Evolutionary conservation across 2,797 vertebrate genomes (phyloP).

Genomic region (Darevskia mixta): DNA sequence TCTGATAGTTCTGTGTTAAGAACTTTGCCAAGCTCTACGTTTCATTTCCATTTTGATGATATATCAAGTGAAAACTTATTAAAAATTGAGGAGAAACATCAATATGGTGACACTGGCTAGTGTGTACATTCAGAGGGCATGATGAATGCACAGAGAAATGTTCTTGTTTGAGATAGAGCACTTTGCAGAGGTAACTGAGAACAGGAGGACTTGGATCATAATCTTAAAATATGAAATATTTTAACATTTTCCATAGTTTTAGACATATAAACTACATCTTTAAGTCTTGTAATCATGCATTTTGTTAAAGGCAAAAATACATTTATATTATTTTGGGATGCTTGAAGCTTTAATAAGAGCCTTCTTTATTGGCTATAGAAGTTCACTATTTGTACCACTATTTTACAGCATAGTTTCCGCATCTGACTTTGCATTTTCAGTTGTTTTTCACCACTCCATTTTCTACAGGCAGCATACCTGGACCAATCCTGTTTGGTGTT

Average conservation of each 20-base stretch:
- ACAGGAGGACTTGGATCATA: neutral
- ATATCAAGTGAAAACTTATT: no score
- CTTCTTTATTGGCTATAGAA: neutral
- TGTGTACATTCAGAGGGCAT: neutral
- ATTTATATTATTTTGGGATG: neutral
- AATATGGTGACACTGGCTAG: neutral
- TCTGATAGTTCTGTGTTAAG: neutral
- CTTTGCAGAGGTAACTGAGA: neutral
- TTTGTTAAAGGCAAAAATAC: neutral
- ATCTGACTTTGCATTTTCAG: neutral
- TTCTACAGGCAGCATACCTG: constrained; percentile 81
- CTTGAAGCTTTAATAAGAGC: neutral
- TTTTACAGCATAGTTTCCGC: neutral
- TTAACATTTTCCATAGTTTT: neutral
- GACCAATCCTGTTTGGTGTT: constrained; percentile 82
- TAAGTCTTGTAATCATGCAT: neutral
- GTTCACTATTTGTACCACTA: neutral
- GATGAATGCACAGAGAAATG: neutral
- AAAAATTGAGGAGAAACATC: no score
- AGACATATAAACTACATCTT: no score
- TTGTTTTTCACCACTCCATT: neutral
- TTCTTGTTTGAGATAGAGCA: neutral
- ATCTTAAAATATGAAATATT: neutral
- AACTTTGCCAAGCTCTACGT: no score
- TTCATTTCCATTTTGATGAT: no score